A percentile compares a stretch with the other conserved stretches of the same genome.
Evolutionary conservation across 2,797 vertebrate species (phyloP).

Genomic region (Chelon auratus): DNA sequence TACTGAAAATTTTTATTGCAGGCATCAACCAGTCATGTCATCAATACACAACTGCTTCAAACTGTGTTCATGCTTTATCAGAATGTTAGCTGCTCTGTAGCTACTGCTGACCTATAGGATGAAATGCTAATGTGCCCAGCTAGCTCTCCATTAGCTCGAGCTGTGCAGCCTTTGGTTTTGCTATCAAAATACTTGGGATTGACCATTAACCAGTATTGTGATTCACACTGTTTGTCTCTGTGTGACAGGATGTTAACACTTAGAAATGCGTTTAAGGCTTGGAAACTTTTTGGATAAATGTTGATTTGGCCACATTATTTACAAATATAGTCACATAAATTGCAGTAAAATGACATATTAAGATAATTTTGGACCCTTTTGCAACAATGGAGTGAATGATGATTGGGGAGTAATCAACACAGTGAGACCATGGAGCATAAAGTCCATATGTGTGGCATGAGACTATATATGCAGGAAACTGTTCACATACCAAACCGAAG

Average conservation of each 20-base stretch:
- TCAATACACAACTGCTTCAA: conserved; percentile 73
- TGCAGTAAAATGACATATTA: no score
- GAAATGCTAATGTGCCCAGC: conserved; percentile 48
- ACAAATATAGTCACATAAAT: neutral
- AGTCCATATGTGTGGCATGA: neutral
- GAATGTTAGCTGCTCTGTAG: conserved; percentile 47
- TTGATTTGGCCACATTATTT: neutral
- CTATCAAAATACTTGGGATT: neutral
- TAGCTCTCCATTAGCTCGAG: conserved; percentile 28
- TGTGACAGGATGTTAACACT: neutral
- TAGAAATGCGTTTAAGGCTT: neutral
- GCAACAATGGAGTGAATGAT: no score
- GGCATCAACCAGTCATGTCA: neutral
- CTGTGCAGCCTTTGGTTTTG: conserved; percentile 74
- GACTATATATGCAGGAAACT: neutral
- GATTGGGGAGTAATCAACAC: neutral
- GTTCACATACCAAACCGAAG: conserved; percentile 59
- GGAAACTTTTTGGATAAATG: neutral
- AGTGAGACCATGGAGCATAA: conserved; percentile 1
- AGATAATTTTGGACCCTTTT: no score
- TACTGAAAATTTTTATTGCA: neutral
- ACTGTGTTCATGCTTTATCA: conserved; percentile 53
- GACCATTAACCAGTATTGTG: neutral
- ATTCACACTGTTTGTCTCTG: no score
- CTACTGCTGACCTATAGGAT: conserved; percentile 46